Conservation (phyloP, 2,888 invertebrate genomes). For the Microplitis deprimator region DNA sequence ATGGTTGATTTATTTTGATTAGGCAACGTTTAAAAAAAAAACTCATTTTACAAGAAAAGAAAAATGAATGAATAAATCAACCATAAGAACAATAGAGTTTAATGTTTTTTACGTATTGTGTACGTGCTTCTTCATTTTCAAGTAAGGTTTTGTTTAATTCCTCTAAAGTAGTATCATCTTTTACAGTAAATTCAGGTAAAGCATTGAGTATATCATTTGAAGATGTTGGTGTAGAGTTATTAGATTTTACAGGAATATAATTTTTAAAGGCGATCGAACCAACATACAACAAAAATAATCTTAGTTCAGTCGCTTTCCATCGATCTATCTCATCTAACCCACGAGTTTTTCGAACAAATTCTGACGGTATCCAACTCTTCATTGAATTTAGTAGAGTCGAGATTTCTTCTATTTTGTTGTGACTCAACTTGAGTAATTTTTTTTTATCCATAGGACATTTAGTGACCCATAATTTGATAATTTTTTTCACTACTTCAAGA, state of each 20-base stretch:
- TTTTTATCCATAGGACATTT: background rate
- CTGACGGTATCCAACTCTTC: slow-evolving; percentile 47
- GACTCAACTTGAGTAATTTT: background rate
- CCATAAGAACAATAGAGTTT: background rate
- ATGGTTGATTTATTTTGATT: too few species aligned
- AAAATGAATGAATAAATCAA: background rate
- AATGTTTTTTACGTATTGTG: background rate
- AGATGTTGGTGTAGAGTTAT: background rate
- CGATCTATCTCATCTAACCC: slow-evolving; percentile 38
- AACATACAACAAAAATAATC: slow-evolving; percentile 47
- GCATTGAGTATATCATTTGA: background rate
- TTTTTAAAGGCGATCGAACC: slow-evolving; percentile 49
- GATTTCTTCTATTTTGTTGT: slow-evolving; percentile 8
- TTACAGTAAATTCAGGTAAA: background rate
- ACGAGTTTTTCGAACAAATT: slow-evolving; percentile 55
- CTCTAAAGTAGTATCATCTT: background rate
- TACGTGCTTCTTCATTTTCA: background rate
- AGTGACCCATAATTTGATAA: slow-evolving; percentile 30
- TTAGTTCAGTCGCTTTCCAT: slow-evolving; percentile 41
- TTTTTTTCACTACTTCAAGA: slow-evolving; percentile 52
- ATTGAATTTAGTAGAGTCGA: slow-evolving; percentile 28
- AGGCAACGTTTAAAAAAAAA: too few species aligned
- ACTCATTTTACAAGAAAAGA: background rate
- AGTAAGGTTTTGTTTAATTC: background rate
- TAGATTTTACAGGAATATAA: slow-evolving; percentile 31